Base-by-base conservation (phyloP, 1,140 invertebrate genomes). In the Brachionus plicatilis region DNA sequence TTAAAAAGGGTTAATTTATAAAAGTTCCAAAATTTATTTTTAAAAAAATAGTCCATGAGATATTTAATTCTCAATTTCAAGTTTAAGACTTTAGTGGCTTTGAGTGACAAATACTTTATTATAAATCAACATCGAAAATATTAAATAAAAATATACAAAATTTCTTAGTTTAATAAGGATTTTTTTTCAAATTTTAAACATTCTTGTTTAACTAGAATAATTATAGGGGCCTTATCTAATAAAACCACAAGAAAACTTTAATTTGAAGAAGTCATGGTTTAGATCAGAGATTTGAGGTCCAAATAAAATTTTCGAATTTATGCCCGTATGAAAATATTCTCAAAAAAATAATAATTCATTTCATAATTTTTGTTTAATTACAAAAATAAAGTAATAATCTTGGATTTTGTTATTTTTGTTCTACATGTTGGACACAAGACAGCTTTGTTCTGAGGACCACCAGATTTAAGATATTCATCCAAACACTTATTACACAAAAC, bases 401-500 rank as follows among this genome's bases (percentile, higher is more conserved):
- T 82, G 1, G 79, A 60, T 24, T 47, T 60, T 2, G 53, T 60
- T 41, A 82, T 43, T n/a, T 60, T 65, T 24, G 53, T 82, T 29
- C 79, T 53, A 68, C 79, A 82, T 5, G 53, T 82, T 37, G 79
- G 79, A 82, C 79, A 82, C 17, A 47, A 47, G 20, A 65, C 53
- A 1, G 8, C 60, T 82, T 60, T 68, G 41, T 53, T 45, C 14
- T 41, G 50, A 12, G 37, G 27, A 14, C 79, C 53, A 27, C n/a
- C 24, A 14, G 41, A 50, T 76, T 76, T 76, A 37, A 82, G 24
- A 68, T 82, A 47, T 27, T 65, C 65, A 53, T 82, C 79, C 41
- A 82, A 43, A 27, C 79, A 82, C 3, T 24, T 82, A 47, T 82
- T 82, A 45, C 79, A 82, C n/a, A 82, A 29, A 17, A 82, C 79